Evolutionary conservation across 2,113 vertebrate species (phyloP).

Genomic region (Oceanites oceanicus): DNA sequence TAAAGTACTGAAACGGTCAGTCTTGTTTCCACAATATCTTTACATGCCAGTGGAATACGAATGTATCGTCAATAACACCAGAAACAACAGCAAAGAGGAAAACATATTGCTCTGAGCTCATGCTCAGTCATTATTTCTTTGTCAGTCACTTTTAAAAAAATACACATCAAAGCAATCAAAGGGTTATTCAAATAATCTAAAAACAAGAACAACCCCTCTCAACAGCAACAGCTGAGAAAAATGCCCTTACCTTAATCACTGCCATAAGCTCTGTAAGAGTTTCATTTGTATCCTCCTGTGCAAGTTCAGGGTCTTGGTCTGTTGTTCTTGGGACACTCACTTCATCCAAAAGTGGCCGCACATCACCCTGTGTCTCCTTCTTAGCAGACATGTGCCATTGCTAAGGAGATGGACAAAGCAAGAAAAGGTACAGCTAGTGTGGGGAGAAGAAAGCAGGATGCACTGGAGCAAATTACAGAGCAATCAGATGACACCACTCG

Average conservation of each 20-base stretch:
- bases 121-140: neutral
- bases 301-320: neutral
- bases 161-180: neutral
- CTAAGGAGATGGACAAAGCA: neutral
- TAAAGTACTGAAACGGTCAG: neutral
- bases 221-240: neutral
- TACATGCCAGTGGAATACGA: neutral
- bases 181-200: neutral
- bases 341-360: neutral
- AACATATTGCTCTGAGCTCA: neutral
- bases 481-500: neutral
- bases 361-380: slow-evolving; percentile 7
- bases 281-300: neutral
- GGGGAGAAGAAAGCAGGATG: neutral
- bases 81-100: neutral
- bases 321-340: neutral
- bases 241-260: neutral
- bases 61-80: neutral
- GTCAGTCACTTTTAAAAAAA: neutral
- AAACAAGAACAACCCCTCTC: neutral
- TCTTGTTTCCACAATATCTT: neutral
- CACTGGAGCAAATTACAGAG: neutral
- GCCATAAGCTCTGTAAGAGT: neutral
- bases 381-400: neutral
- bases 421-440: neutral